Percentiles rank a stretch among this genome's conserved stretches.
Conservation (phyloP, 2,797 vertebrate genomes). For the Dermochelys coriacea region DNA sequence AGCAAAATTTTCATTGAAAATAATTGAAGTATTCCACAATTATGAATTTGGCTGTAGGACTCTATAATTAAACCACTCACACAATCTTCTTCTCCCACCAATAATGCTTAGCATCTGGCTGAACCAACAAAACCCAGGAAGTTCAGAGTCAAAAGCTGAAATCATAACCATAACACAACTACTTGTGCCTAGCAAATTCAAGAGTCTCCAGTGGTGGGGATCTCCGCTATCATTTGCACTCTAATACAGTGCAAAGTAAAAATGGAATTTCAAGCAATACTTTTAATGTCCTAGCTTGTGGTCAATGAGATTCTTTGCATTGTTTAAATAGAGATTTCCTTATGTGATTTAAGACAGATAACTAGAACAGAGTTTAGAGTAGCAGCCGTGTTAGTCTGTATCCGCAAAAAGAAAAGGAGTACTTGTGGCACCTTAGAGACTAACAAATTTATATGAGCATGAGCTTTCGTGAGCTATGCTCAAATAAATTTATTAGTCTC, state of each 20-base stretch:
- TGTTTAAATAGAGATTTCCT: not conserved
- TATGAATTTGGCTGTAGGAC: not conserved
- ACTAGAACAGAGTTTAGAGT: not conserved
- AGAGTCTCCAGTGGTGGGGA: not conserved
- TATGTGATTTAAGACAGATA: not conserved
- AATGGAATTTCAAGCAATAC: not conserved
- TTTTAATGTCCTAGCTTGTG: not conserved
- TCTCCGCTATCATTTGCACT: not conserved
- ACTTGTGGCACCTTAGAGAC: too few species aligned
- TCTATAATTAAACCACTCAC: not conserved
- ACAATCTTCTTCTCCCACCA: not conserved
- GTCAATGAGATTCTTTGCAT: not conserved
- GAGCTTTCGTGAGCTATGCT: too few species aligned
- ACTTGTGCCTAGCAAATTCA: not conserved
- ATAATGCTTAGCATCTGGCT: not conserved
- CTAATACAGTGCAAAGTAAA: not conserved
- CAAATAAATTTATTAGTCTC: too few species aligned
- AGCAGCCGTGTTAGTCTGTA: too few species aligned
- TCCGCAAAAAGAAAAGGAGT: too few species aligned
- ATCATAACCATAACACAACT: not conserved
- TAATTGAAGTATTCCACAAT: not conserved
- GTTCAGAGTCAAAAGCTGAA: not conserved
- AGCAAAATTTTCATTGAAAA: not conserved
- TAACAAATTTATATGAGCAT: too few species aligned
- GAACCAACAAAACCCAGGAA: not conserved